These are phyloP conservation scores for Premnoplex brunnescens DNA, from an alignment of 2,797 vertebrate genomes.

Conservation along the genomic window DNA sequence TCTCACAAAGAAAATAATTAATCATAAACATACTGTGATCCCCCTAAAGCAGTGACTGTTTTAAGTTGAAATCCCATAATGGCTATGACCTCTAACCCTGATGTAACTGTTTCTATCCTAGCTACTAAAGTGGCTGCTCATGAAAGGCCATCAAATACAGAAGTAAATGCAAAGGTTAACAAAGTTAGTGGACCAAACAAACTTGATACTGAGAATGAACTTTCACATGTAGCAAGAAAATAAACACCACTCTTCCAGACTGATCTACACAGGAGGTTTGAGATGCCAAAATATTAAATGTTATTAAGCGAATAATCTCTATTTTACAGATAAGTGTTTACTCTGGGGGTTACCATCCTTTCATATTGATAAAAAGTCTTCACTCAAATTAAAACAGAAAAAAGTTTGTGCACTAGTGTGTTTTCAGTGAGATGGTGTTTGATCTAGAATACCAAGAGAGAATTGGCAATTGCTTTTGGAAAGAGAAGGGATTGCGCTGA, in stretches of 20 bases:
- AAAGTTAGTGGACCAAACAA: constrained; percentile 85
- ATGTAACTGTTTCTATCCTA: constrained; percentile 76
- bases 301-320: constrained; percentile 73
- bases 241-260: constrained; percentile 74
- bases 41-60: constrained; percentile 64
- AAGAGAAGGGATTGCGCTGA: neutral
- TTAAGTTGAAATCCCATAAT: constrained; percentile 79
- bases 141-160: constrained; percentile 77
- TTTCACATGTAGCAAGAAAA: constrained; percentile 81
- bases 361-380: constrained; percentile 61
- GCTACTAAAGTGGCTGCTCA: constrained; percentile 69
- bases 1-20: constrained; percentile 77
- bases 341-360: constrained; percentile 60
- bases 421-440: constrained; percentile 1
- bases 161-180: constrained; percentile 81
- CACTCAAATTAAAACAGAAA: neutral
- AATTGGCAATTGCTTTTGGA: neutral
- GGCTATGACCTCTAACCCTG: constrained; percentile 77
- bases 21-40: constrained; percentile 73
- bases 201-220: constrained; percentile 84
- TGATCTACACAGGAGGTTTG: constrained; percentile 76
- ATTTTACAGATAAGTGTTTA: constrained; percentile 73
- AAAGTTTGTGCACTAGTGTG: neutral
- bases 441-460: neutral
- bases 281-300: constrained; percentile 75